These are phyloP conservation scores for Pyrochroa serraticornis DNA, from an alignment of 2,888 invertebrate genomes.

Conservation along the genomic window DNA sequence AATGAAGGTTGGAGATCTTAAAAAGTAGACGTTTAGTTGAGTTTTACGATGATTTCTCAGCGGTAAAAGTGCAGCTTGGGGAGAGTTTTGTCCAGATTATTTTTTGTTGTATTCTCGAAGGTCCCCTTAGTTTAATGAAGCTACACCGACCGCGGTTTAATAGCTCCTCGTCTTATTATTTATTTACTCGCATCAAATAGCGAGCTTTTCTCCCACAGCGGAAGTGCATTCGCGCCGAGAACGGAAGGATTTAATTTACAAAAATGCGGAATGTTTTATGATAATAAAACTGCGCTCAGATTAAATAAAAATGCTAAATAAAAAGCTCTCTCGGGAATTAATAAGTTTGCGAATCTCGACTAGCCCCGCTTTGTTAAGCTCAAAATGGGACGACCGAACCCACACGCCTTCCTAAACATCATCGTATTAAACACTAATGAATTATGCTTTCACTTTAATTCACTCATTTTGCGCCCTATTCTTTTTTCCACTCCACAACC, in stretches of 20 bases:
- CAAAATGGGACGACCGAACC: conserved; percentile 23
- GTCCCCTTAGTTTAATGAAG: conserved; percentile 58
- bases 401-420: conserved; percentile 25
- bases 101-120: conserved; percentile 55
- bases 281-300: conserved; percentile 58
- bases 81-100: conserved; percentile 57
- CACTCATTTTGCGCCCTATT: conserved; percentile 8
- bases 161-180: conserved; percentile 48
- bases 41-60: conserved; percentile 50
- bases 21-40: conserved; percentile 46
- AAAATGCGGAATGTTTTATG: conserved; percentile 58
- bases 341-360: conserved; percentile 53
- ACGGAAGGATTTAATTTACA: conserved; percentile 57
- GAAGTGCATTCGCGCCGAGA: conserved; percentile 30
- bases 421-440: conserved; percentile 27
- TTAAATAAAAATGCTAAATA: conserved; percentile 59
- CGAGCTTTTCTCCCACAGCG: conserved; percentile 29
- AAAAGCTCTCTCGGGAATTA: conserved; percentile 56
- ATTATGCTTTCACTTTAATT: conserved; percentile 27
- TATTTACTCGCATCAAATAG: conserved; percentile 51
- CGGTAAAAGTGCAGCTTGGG: conserved; percentile 47
- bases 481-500: too few relatives aligned
- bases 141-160: conserved; percentile 51
- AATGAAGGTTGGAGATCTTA: conserved; percentile 48
- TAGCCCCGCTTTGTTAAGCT: conserved; percentile 25